These are phyloP conservation scores for Rhynchotus rufescens DNA, from an alignment of 2,797 vertebrate genomes.

Conservation along the genomic window DNA sequence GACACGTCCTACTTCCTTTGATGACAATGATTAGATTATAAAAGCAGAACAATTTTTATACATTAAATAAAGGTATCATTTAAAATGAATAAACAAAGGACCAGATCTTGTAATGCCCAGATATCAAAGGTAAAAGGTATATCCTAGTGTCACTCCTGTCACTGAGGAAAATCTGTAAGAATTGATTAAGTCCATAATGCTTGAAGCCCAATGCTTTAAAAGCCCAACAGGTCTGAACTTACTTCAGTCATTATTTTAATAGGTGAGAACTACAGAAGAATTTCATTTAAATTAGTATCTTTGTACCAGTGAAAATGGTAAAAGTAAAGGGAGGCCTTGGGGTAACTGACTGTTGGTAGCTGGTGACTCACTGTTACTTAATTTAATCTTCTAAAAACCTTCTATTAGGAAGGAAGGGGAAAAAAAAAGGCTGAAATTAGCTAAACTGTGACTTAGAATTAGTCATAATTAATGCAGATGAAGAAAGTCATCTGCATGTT, in stretches of 20 bases:
- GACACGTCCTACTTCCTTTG: neutral
- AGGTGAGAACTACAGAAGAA: neutral
- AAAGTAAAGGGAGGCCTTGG: neutral
- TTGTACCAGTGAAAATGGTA: neutral
- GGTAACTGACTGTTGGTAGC: neutral
- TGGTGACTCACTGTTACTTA: neutral
- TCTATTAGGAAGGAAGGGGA: neutral
- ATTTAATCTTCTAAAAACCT: neutral
- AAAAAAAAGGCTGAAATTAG: neutral
- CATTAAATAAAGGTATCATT: neutral
- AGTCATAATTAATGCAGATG: neutral
- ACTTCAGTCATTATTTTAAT: neutral
- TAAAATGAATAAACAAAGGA: neutral
- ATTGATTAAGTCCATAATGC: accelerated
- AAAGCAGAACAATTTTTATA: neutral
- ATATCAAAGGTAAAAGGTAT: neutral
- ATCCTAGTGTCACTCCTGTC: neutral
- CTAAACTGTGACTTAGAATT: neutral
- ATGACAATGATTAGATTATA: neutral
- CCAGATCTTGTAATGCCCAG: neutral
- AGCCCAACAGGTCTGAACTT: neutral
- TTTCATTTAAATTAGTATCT: neutral
- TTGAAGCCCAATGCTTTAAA: neutral
- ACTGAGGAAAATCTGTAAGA: neutral
- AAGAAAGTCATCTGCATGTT: neutral